phyloP scores from a whole-genome alignment of 1,140 invertebrate species.

The Polyergus mexicanus region DNA sequence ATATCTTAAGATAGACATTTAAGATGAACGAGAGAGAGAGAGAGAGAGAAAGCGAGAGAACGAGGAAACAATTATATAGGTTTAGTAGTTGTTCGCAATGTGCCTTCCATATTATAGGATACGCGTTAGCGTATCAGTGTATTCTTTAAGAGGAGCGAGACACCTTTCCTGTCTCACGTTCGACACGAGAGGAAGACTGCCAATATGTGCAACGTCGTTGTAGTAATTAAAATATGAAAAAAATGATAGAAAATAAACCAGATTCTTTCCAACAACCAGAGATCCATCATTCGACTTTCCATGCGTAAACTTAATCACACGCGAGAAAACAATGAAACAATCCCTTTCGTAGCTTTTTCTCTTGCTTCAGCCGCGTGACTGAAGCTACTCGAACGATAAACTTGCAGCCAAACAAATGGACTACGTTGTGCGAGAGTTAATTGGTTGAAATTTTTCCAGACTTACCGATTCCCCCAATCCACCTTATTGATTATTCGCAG shows the following conservation, averaged over 20 bases:
- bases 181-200: constrained; percentile 82
- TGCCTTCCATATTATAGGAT: constrained; percentile 75
- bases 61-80: constrained; percentile 62
- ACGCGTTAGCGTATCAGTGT: constrained; percentile 16
- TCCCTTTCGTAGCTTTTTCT: background rate
- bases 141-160: constrained; percentile 49
- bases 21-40: constrained; percentile 71
- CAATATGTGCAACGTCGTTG: constrained; percentile 75
- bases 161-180: constrained; percentile 71
- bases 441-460: constrained; percentile 70
- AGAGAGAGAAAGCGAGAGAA: constrained; percentile 60
- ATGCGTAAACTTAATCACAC: constrained; percentile 21
- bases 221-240: constrained; percentile 64
- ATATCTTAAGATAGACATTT: constrained; percentile 79
- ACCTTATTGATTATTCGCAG: constrained; percentile 95
- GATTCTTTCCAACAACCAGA: constrained; percentile 37
- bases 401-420: background rate
- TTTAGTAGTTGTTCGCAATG: constrained; percentile 76
- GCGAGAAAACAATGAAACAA: background rate
- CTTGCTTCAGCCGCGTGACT: background rate
- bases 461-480: constrained; percentile 98
- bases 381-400: background rate
- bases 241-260: constrained; percentile 62
- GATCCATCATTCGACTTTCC: constrained; percentile 20
- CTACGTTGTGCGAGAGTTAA: background rate